Evolutionary conservation across 2,888 invertebrate species (phyloP), one percentile per base, ranked within the genome.

Genomic region (Microplitis deprimator): DNA sequence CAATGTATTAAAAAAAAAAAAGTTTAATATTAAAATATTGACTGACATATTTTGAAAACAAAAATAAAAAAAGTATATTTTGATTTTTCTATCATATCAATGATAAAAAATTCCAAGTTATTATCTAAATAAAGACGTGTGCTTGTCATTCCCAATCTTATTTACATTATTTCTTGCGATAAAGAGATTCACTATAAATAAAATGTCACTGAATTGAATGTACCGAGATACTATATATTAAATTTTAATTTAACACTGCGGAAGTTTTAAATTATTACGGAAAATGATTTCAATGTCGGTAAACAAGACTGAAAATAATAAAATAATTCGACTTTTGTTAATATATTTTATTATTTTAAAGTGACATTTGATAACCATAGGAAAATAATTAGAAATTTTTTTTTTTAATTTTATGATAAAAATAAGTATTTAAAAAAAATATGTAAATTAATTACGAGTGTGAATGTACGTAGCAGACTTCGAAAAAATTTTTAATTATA

Each of bases 101-200:
- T 73, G 17, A 73, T 41, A 40, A 62, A n/a, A 59, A 29, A n/a
- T 64, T 16, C 8, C 50, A 13, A 62, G 20, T 71, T 50, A 50
- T 50, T 50, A 50, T 50, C 50, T 50, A 13, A 50, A 8, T 80
- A 79, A 79, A 80, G 65, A 10, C 29, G 2, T 20, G 29, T 69
- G 5, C 61, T 72, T 40, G 40, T 72, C 50, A 50, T 39, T 17
- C 29, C 29, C 40, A 59, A 68, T 39, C 41, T 73, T 38, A 62
- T 72, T 20, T 72, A 39, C 39, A 60, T 62, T 50, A 50, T 50
- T 50, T 50, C 50, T 50, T 50, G 10, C 13, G 50, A 50, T 50
- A 50, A 50, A 50, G 50, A 50, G 50, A 13, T 50, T 50, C 50
- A 13, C 50, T 50, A 50, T 50, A 50, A 50, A 50, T 50, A 50